A percentile compares a stretch with the other conserved stretches of the same genome.
Conservation (phyloP, 2,888 invertebrate species). For the Chromoteleia sp. region DNA sequence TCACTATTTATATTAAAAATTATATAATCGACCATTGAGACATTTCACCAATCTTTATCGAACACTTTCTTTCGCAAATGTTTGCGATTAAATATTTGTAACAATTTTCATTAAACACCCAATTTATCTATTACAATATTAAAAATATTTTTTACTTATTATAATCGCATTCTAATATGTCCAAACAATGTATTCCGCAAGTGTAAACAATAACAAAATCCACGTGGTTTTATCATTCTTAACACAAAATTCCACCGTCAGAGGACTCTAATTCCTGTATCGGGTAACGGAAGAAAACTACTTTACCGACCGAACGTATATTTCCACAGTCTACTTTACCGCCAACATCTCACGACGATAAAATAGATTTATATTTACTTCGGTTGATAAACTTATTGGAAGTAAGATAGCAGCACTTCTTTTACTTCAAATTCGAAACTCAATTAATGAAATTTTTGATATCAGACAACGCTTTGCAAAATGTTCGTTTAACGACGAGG, state of each 20-base stretch:
- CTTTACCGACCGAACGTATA: background rate
- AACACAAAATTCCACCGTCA: background rate
- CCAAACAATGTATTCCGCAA: background rate
- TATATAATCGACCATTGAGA: too few species aligned
- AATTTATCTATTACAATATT: too few species aligned
- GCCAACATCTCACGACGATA: background rate
- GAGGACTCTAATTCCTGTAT: background rate
- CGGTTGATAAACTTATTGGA: too few species aligned
- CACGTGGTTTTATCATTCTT: conserved; percentile 43
- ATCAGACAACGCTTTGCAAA: too few species aligned
- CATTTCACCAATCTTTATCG: too few species aligned
- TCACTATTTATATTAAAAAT: too few species aligned
- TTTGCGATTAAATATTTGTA: too few species aligned
- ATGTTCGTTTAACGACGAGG: too few species aligned
- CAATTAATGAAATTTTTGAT: background rate
- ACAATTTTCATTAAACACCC: too few species aligned
- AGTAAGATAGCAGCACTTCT: background rate
- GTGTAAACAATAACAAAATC: conserved; percentile 58
- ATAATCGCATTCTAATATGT: background rate
- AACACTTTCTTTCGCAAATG: too few species aligned
- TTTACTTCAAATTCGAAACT: background rate
- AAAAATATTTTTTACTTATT: too few species aligned
- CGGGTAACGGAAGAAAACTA: background rate
- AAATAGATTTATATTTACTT: background rate
- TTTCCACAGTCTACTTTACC: background rate